Evolutionary conservation across 2,888 invertebrate species (phyloP).

Genomic region (Dorcus parallelipipedus): DNA sequence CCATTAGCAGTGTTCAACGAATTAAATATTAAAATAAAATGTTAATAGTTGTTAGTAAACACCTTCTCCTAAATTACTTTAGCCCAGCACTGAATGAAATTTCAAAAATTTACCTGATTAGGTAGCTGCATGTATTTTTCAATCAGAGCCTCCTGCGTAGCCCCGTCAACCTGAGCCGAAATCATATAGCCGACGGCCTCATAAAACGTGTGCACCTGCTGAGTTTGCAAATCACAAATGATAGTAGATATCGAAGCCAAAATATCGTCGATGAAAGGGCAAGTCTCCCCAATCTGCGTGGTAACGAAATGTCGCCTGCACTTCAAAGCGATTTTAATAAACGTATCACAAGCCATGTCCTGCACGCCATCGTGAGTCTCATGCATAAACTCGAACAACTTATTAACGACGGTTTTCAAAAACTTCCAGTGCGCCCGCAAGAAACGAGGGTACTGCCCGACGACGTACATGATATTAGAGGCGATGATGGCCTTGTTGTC

Average conservation of each 20-base stretch:
- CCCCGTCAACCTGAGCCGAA: slow-evolving; percentile 87
- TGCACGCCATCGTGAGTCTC: slow-evolving; percentile 99
- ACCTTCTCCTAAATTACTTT: neutral
- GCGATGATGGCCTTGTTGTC: slow-evolving; percentile 99
- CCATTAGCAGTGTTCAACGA: too few species aligned
- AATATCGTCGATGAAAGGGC: slow-evolving; percentile 99
- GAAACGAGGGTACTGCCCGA: slow-evolving; percentile 98
- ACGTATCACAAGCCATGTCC: slow-evolving; percentile 99
- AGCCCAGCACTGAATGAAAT: neutral
- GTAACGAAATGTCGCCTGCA: slow-evolving; percentile 97
- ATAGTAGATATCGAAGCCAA: slow-evolving; percentile 93
- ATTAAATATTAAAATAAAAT: neutral
- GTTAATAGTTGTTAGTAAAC: neutral
- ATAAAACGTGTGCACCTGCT: slow-evolving; percentile 99
- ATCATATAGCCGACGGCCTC: slow-evolving; percentile 99
- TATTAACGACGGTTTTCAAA: slow-evolving; percentile 98
- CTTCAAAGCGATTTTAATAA: slow-evolving; percentile 98
- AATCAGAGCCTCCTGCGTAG: slow-evolving; percentile 89
- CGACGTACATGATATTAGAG: slow-evolving; percentile 99
- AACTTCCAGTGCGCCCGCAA: slow-evolving; percentile 99
- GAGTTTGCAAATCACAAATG: slow-evolving; percentile 97
- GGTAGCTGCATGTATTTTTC: slow-evolving; percentile 97
- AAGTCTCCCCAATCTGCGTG: slow-evolving; percentile 90
- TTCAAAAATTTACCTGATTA: slow-evolving; percentile 67
- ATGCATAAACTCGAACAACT: slow-evolving; percentile 99